Conservation (phyloP, 2,113 vertebrate genomes). For the Hepsetus odoe region DNA sequence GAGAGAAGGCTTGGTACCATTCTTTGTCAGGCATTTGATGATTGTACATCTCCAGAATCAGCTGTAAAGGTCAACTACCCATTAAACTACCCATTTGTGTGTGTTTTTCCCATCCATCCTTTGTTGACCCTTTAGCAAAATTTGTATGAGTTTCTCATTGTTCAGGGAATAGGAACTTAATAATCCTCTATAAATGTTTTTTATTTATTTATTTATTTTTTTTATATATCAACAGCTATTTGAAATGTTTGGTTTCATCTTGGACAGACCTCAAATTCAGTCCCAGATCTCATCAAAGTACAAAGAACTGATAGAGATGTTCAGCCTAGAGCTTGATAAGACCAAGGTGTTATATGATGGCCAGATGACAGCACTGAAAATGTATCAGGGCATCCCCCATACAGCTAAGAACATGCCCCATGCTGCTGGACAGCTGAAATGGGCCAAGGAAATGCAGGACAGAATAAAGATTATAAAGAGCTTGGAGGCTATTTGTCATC, state of each 20-base stretch:
- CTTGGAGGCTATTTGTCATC: conserved; percentile 70
- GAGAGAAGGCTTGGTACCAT: conserved; percentile 75
- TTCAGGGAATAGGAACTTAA: too few species aligned
- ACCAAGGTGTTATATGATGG: conserved; percentile 69
- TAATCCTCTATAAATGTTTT: too few species aligned
- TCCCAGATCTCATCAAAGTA: conserved; percentile 67
- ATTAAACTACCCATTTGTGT: too few species aligned
- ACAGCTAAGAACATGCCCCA: conserved; percentile 75
- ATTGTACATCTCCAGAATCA: conserved; percentile 65
- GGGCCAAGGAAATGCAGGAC: conserved; percentile 78
- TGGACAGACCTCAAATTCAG: conserved; percentile 74
- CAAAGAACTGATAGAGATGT: conserved; percentile 67
- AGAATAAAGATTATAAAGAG: conserved; percentile 67
- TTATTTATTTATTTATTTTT: background rate
- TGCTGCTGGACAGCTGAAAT: conserved; percentile 71
- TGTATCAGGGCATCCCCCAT: fast-evolving
- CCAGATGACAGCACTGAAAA: background rate
- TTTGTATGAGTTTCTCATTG: too few species aligned
- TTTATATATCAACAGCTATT: conserved; percentile 69
- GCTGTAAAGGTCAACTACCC: conserved; percentile 70
- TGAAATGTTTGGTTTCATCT: conserved; percentile 74
- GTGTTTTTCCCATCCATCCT: too few species aligned
- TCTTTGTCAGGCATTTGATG: conserved; percentile 72
- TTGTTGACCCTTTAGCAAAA: too few species aligned
- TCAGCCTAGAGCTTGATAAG: conserved; percentile 69